Conservation (phyloP, 2,888 invertebrate genomes). For the Tridacna gigas region DNA sequence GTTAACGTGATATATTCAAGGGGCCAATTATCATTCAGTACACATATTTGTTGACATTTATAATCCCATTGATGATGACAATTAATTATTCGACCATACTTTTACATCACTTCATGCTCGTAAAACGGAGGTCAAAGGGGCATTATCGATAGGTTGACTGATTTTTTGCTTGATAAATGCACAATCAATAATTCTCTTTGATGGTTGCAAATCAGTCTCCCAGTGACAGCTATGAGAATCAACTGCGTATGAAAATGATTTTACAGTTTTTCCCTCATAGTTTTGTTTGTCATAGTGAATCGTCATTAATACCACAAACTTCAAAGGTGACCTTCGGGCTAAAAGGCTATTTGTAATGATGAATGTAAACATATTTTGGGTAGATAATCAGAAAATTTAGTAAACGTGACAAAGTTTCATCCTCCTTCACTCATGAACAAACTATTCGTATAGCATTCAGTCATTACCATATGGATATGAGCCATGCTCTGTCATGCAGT, state of each 20-base stretch:
- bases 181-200: conserved; percentile 18
- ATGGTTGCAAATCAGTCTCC: not conserved
- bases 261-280: not conserved
- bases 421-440: no score
- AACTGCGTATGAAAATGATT: not conserved
- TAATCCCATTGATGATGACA: conserved; percentile 6
- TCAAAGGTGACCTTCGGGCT: no score
- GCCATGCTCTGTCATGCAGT: no score
- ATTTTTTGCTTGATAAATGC: not conserved
- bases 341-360: no score
- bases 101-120: conserved; percentile 15
- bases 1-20: not conserved
- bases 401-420: no score
- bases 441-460: no score
- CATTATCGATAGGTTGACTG: conserved; percentile 19
- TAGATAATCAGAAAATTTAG: no score
- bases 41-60: conserved; percentile 16
- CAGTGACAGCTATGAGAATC: conserved; percentile 4
- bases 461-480: no score
- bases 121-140: conserved; percentile 18
- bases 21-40: conserved; percentile 11
- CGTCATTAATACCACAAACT: no score
- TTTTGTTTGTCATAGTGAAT: no score
- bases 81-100: conserved; percentile 2
- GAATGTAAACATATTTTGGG: no score